phyloP scores from a whole-genome alignment of 2,797 vertebrate species.

The Sciaenops ocellatus region DNA sequence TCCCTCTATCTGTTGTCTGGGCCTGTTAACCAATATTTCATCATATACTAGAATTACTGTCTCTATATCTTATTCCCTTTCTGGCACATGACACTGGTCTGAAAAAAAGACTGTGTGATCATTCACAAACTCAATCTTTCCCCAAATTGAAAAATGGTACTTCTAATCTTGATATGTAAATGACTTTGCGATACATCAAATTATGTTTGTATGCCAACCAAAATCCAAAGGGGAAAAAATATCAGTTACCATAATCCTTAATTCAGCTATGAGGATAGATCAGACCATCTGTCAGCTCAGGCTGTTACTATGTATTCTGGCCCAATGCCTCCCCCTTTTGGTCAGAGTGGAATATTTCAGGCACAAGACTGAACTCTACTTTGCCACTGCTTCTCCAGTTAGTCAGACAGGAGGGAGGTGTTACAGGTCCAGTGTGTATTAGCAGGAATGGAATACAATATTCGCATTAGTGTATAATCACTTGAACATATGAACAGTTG shows the following conservation, averaged over 20 bases:
- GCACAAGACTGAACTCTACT: neutral
- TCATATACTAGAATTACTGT: conserved; percentile 39
- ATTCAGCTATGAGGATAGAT: neutral
- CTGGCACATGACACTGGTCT: conserved; percentile 24
- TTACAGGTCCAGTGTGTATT: no score
- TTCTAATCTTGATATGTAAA: conserved; percentile 26
- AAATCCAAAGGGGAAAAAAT: neutral
- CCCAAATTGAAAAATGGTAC: neutral
- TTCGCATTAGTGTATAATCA: no score
- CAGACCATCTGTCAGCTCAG: neutral
- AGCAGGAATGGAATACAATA: no score
- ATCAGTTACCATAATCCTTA: neutral
- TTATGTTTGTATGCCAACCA: neutral
- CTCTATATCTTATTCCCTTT: conserved; percentile 15
- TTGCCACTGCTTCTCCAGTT: conserved; percentile 51
- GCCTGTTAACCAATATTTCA: conserved; percentile 52
- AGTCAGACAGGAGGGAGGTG: neutral
- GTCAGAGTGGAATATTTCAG: neutral
- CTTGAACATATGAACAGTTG: no score
- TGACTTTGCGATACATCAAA: neutral
- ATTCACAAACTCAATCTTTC: conserved; percentile 14
- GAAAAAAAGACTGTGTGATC: conserved; percentile 9
- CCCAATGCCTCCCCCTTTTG: conserved; percentile 68
- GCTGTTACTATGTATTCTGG: neutral
- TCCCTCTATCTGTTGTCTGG: conserved; percentile 46